Evolutionary conservation across 2,113 vertebrate species (phyloP).

Genomic region (Thunnus maccoyii): DNA sequence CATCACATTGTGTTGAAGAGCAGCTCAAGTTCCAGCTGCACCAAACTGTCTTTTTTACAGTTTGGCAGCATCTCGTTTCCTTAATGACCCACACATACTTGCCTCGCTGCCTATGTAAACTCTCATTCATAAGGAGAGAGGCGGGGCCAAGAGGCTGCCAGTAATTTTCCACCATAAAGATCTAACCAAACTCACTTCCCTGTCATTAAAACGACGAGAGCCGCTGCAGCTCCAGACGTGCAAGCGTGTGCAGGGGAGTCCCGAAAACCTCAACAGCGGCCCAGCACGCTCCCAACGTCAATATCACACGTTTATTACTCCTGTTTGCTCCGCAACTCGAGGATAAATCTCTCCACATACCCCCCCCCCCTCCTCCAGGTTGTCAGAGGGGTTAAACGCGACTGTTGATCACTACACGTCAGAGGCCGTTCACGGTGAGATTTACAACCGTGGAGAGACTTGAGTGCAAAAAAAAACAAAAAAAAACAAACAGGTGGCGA

Average conservation of each 20-base stretch:
- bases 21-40: constrained; percentile 9
- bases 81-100: constrained; percentile 61
- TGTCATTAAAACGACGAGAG: constrained; percentile 52
- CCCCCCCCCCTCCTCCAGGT: not conserved
- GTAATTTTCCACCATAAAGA: constrained; percentile 73
- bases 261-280: constrained; percentile 3
- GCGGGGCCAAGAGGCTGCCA: constrained; percentile 55
- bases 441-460: constrained; percentile 2
- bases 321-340: no score
- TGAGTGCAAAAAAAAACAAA: not conserved
- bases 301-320: not conserved
- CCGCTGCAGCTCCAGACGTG: constrained; percentile 53
- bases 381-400: no score
- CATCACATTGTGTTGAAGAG: not conserved
- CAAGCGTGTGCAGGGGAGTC: constrained; percentile 17
- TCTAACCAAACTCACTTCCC: constrained; percentile 62
- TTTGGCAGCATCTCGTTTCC: constrained; percentile 26
- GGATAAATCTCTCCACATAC: not conserved
- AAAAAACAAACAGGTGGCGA: constrained; percentile 1
- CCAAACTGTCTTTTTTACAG: constrained; percentile 7
- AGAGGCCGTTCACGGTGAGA: not conserved
- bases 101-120: constrained; percentile 70
- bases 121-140: constrained; percentile 70
- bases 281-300: not conserved
- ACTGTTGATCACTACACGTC: no score